phyloP scores from a whole-genome alignment of 2,113 vertebrate species.

The Macheiramphus alcinus region DNA sequence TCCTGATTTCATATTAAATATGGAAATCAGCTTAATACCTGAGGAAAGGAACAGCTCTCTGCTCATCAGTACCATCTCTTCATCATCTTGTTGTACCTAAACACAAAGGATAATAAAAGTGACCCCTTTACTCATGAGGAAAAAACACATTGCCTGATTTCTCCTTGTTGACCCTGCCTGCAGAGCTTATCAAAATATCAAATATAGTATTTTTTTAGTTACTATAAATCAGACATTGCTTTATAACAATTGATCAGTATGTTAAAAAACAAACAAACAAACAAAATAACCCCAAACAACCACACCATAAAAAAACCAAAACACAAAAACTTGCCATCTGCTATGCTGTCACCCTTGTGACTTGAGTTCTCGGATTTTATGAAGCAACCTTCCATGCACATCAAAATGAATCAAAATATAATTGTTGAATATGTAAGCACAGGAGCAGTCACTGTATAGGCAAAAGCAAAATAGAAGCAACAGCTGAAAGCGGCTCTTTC shows the following conservation, averaged over 20 bases:
- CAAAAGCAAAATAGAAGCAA: neutral
- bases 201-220: neutral
- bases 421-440: neutral
- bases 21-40: neutral
- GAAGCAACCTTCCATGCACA: neutral
- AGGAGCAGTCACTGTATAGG: neutral
- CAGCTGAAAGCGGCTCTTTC: neutral
- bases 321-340: neutral
- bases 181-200: neutral
- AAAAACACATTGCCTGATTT: neutral
- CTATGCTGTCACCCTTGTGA: neutral
- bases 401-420: neutral
- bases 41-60: neutral
- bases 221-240: neutral
- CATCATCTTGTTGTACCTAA: neutral
- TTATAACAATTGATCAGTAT: neutral
- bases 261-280: neutral
- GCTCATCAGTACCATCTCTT: neutral
- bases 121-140: neutral
- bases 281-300: too few species aligned
- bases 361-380: neutral
- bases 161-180: neutral
- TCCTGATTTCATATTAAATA: neutral
- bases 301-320: neutral
- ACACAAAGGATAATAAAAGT: neutral